Evolutionary conservation across 1,140 invertebrate genomes (phyloP), one percentile per base, ranked within the genome.

Genomic region (Drosophila melanica): DNA sequence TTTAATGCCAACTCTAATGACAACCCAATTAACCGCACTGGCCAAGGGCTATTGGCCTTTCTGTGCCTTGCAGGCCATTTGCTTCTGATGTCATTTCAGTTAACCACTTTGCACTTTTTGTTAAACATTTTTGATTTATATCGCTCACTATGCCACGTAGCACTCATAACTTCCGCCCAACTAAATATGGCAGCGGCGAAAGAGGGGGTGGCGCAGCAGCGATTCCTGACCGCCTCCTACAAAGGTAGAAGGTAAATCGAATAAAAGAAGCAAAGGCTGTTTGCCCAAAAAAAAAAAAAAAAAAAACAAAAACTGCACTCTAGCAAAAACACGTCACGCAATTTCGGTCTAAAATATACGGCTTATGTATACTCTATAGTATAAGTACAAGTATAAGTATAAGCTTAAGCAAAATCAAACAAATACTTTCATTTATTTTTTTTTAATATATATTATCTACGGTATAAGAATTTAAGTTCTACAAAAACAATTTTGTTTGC

Each of bases 101-200:
- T 79, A 79, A 79, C 75, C 80, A 82, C 67, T 82, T 76, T 75
- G 80, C 80, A 82, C 80, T 84, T 84, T 84, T 78, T 79, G 78
- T 76, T 80, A 82, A 82, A 84, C 78, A 84, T 77, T 82, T 82
- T 82, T 82, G 80, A 82, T 84, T 82, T 82, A 75, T 84, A 79
- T 64, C 69, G 75, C 41, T 63, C 70, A 23, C 53, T 70, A 64
- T 79, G 64, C 55, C 77, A 41, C 48, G 16, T 9, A 4, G 39
- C 39, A 11, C 10, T 41, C 53, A 23, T 14, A 55, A 55, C 51
- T 39, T 54, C 37, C 18, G 54, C 39, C 39, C 54, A 16, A 6
- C 14, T 27, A 41, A 18, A 4, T 27, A 16, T 41, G 11, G 55
- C 16, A 14, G 41, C 10, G n/a, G 0, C 4, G 48, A 3, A n/a